Base-by-base conservation (phyloP, 2,888 invertebrate species). In the Merodon equestris region DNA sequence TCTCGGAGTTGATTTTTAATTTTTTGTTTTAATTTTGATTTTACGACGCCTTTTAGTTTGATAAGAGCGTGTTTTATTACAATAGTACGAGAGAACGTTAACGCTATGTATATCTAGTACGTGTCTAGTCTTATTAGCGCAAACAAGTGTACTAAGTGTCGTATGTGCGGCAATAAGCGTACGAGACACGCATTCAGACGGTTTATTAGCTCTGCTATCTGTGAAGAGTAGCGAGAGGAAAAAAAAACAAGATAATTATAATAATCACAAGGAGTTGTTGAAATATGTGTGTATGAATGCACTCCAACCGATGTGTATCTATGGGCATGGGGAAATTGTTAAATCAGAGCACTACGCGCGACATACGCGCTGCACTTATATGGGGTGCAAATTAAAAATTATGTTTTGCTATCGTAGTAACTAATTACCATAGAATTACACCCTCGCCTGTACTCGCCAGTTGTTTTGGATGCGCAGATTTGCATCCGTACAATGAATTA, bases 111-210 rank as follows among this genome's bases (percentile, higher is more conserved):
- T 58, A 72, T 64, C 57, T 44, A 19, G 57, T 64, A 72, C 72
- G 72, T 72, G 64, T 72, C 72, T 72, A 63, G 64, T 72, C 64
- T 72, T 64, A 72, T 72, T 72, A 72, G 72, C 53, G 36, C 72
- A 72, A 72, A 72, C 57, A 72, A 72, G 72, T 64, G 72, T 57
- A 64, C 57, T 64, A 57, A 72, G 72, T 72, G 72, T 53, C 64
- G 72, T 72, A 57, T 51, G 57, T 40, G 61, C 61, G 48, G 44
- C 71, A 71, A 61, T 71, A 50, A 56, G 58, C 64, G 57, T 51
- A 72, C 72, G 72, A 72, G 72, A 72, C 72, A 72, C 72, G 72
- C 72, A 72, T 72, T 72, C 64, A 64, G 64, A 72, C 72, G 72
- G 57, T 72, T 72, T 72, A 72, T 72, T 72, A 72, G 64, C 72